Evolutionary conservation across 2,113 vertebrate genomes (phyloP).

Genomic region (Alethe castanea): DNA sequence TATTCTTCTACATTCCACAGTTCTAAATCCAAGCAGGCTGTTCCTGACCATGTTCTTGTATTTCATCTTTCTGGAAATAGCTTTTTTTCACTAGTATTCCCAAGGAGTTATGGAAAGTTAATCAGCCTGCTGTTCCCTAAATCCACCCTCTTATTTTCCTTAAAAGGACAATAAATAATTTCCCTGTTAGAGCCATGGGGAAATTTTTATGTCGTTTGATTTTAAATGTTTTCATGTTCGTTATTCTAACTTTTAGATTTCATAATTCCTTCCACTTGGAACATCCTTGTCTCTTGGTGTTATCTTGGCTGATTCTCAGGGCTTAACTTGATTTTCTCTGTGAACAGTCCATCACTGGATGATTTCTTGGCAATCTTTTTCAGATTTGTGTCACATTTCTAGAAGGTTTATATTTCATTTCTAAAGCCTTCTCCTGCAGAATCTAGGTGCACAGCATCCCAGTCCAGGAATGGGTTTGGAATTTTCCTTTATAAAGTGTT

Average conservation of each 20-base stretch:
- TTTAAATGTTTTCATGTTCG: neutral
- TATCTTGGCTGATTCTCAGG: neutral
- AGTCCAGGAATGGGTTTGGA: neutral
- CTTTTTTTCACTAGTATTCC: neutral
- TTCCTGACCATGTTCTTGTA: neutral
- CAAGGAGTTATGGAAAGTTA: neutral
- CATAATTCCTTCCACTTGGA: neutral
- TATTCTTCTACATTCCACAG: neutral
- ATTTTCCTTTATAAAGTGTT: neutral
- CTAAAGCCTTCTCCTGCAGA: neutral
- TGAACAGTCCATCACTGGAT: neutral
- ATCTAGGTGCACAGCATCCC: neutral
- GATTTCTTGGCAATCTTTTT: neutral
- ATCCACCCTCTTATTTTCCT: neutral
- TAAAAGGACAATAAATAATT: neutral
- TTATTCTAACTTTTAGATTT: neutral
- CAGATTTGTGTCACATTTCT: neutral
- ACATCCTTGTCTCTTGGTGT: neutral
- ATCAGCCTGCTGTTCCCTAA: neutral
- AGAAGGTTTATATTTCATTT: neutral
- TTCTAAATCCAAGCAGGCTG: neutral
- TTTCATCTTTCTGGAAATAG: neutral
- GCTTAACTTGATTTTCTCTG: neutral
- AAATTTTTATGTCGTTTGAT: neutral
- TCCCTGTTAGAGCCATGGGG: neutral